Evolutionary conservation across 2,797 vertebrate species (phyloP), one percentile per base, ranked within the genome.

Genomic region (Gymnoscopelus microlampas): DNA sequence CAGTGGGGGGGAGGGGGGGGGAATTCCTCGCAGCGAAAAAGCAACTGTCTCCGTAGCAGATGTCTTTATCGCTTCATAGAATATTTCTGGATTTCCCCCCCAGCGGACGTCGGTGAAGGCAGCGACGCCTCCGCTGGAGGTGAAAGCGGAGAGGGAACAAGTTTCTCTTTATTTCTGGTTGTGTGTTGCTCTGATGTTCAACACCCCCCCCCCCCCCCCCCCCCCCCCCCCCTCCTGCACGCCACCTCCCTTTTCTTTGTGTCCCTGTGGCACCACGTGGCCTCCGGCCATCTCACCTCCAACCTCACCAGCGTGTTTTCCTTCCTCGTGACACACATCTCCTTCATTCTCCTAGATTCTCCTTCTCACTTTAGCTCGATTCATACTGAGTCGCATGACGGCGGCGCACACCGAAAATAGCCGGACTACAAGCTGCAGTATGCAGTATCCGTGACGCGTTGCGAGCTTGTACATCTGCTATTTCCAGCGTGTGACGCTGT

Each of bases 271-370:
- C 53, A 73, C 39, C 63, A 66, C 63, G 39, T 77, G 51, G 89
- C 93, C 92, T 87, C 50, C 2, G 80, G 92, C 89, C 87, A 80
- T 89, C 86, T 89, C 91, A 88, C 86, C 89, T 82, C 76, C 50
- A n/a, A 78, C 87, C 79, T 81, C 77, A 80, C 74, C 86, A 81
- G 71, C 83, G 82, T 82, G 79, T 86, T 74, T 53, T 66, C 87
- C 80, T 84, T 69, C 68, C 76, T 77, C 77, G 11, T 70, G 71
- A 56, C 60, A 72, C 73, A 50, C 86, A 82, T 85, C 50, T 53
- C 71, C 86, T 86, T 82, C 87, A 88, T 87, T 89, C 83, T 69
- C 80, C 81, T 87, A 77, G 81, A 87, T 89, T 86, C 79, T 88
- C 67, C 76, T 89, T 93, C 91, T 87, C 91, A 92, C 89, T 93